Evolutionary conservation across 2,888 invertebrate genomes (phyloP).

Genomic region (Psococerastis gibbosa): DNA sequence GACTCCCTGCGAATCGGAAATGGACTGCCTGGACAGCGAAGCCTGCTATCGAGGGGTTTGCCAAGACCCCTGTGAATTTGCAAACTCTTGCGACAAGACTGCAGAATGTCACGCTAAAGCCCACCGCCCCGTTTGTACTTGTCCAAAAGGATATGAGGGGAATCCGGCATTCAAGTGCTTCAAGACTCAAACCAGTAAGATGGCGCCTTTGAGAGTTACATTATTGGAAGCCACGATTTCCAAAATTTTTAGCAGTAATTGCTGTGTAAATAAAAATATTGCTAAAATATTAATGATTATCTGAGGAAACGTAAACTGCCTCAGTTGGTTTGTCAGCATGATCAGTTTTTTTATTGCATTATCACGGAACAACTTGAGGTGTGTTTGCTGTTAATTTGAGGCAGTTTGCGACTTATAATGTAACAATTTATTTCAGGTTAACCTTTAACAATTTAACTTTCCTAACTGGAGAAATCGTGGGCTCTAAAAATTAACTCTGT

Average conservation of each 20-base stretch:
- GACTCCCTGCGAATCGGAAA: slow-evolving; percentile 36
- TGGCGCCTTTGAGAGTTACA: slow-evolving; percentile 13
- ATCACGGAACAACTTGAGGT: no score
- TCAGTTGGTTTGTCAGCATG: no score
- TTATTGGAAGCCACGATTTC: background rate
- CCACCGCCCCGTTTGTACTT: slow-evolving; percentile 32
- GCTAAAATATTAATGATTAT: no score
- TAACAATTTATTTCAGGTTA: background rate
- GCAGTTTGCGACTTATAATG: no score
- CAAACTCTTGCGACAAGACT: slow-evolving; percentile 24
- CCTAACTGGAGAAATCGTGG: slow-evolving; percentile 6
- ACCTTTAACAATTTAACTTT: background rate
- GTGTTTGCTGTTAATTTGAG: no score
- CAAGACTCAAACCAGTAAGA: slow-evolving; percentile 58
- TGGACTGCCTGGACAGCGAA: slow-evolving; percentile 41
- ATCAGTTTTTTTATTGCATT: no score
- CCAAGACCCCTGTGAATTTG: slow-evolving; percentile 36
- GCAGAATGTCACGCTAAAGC: slow-evolving; percentile 24
- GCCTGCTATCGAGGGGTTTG: slow-evolving; percentile 43
- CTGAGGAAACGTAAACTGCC: no score
- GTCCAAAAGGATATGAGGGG: slow-evolving; percentile 59
- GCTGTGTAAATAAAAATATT: slow-evolving; percentile 15
- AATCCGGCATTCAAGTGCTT: slow-evolving; percentile 65
- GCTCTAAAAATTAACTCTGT: background rate
- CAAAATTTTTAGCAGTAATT: background rate